A percentile compares a stretch with the other conserved stretches of the same genome.
Conservation (phyloP, 2,888 invertebrate species). For the Hypercompe scribonia region DNA sequence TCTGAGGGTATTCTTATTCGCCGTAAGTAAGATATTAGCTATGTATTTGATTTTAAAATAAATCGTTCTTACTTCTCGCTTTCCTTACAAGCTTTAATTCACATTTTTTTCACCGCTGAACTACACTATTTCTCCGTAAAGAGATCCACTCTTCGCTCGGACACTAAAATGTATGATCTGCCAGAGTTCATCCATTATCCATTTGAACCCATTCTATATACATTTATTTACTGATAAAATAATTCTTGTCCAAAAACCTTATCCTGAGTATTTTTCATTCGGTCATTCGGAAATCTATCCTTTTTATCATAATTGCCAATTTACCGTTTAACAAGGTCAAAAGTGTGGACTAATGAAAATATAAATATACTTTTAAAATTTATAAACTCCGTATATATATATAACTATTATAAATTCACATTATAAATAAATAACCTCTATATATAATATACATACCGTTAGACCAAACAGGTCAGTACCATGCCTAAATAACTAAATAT, state of each 20-base stretch:
- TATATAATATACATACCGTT: slow-evolving; percentile 31
- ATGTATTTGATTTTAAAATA: too few species aligned
- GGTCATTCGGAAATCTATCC: neutral
- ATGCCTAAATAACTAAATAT: slow-evolving; percentile 14
- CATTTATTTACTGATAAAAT: neutral
- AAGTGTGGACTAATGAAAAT: slow-evolving; percentile 10
- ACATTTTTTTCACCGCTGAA: too few species aligned
- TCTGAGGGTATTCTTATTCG: too few species aligned
- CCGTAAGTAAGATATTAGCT: too few species aligned
- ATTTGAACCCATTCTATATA: neutral
- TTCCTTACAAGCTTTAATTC: too few species aligned
- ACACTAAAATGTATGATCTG: too few species aligned
- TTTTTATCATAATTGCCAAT: slow-evolving; percentile 17
- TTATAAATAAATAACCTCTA: slow-evolving; percentile 23
- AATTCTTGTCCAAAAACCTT: neutral
- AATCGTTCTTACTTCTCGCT: too few species aligned
- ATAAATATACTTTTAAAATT: slow-evolving; percentile 11
- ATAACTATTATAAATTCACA: slow-evolving; percentile 2
- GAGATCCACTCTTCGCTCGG: too few species aligned
- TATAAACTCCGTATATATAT: slow-evolving; percentile 15
- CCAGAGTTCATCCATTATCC: too few species aligned
- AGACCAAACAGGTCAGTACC: slow-evolving; percentile 28
- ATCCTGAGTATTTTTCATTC: neutral
- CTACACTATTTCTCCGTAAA: too few species aligned
- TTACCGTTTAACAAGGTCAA: slow-evolving; percentile 28